A percentile compares a stretch with the other conserved stretches of the same genome.
Conservation (phyloP, 2,113 vertebrate genomes). For the Paraplagusia blochii region DNA sequence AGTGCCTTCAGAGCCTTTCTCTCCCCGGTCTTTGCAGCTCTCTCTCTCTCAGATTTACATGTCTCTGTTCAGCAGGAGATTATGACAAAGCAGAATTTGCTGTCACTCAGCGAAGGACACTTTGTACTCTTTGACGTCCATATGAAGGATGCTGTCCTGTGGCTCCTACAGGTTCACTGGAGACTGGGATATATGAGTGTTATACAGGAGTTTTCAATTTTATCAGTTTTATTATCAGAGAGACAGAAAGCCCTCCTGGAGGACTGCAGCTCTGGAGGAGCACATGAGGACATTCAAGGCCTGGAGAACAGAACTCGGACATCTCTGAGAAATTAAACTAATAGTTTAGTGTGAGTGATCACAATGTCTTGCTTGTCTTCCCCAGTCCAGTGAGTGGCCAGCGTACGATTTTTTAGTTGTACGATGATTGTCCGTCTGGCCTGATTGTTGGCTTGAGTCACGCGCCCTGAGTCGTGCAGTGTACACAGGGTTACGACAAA, state of each 20-base stretch:
- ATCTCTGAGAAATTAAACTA: neutral
- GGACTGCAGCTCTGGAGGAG: neutral
- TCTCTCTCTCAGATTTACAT: too few species aligned
- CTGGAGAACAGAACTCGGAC: neutral
- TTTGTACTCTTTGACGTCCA: slow-evolving; percentile 6
- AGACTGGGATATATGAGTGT: neutral
- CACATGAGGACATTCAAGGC: neutral
- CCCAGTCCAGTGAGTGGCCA: neutral
- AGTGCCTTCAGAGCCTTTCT: too few species aligned
- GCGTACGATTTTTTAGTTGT: too few species aligned
- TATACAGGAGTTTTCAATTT: slow-evolving; percentile 5
- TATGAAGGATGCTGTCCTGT: slow-evolving; percentile 8
- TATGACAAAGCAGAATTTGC: neutral
- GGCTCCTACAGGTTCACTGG: neutral
- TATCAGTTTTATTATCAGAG: slow-evolving; percentile 9
- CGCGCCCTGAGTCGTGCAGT: too few species aligned
- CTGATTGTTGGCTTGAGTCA: too few species aligned
- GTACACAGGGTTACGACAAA: too few species aligned
- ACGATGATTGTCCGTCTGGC: too few species aligned
- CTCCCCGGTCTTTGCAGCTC: too few species aligned
- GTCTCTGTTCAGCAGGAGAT: neutral
- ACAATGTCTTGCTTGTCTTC: slow-evolving; percentile 8
- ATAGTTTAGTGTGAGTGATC: neutral
- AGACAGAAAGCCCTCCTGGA: slow-evolving; percentile 1
- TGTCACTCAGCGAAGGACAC: slow-evolving; percentile 1